These are phyloP conservation scores for Illadopsis cleaveri DNA, from an alignment of 2,113 vertebrate species.

Conservation along the genomic window DNA sequence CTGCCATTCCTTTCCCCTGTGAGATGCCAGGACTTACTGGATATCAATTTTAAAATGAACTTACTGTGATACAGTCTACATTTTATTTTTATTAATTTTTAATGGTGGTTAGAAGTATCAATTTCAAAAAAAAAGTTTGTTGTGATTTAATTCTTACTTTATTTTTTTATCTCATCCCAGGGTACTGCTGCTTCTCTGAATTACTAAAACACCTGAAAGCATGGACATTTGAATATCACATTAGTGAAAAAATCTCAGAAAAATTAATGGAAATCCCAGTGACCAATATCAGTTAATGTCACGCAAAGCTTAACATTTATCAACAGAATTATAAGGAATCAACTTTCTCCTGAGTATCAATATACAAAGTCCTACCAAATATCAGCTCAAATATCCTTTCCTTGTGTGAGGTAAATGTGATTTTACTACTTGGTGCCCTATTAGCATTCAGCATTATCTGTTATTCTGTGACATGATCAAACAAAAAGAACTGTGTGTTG, in stretches of 20 bases:
- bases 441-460: not conserved
- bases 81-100: constrained; percentile 6
- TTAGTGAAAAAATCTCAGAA: not conserved
- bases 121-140: not conserved
- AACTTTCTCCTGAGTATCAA: not conserved
- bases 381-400: not conserved
- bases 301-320: not conserved
- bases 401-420: not conserved
- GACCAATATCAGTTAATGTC: not conserved
- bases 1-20: not conserved
- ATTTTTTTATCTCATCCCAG: not conserved
- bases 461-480: not conserved
- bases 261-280: not conserved
- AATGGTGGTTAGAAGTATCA: not conserved
- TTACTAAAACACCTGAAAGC: not conserved
- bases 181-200: not conserved
- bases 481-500: not conserved
- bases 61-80: not conserved
- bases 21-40: not conserved
- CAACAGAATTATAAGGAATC: not conserved
- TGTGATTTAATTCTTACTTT: not conserved
- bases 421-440: not conserved
- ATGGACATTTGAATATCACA: not conserved
- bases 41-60: not conserved
- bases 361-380: not conserved